Base-by-base conservation (phyloP, 2,888 invertebrate genomes). In the Eupithecia dodoneata region DNA sequence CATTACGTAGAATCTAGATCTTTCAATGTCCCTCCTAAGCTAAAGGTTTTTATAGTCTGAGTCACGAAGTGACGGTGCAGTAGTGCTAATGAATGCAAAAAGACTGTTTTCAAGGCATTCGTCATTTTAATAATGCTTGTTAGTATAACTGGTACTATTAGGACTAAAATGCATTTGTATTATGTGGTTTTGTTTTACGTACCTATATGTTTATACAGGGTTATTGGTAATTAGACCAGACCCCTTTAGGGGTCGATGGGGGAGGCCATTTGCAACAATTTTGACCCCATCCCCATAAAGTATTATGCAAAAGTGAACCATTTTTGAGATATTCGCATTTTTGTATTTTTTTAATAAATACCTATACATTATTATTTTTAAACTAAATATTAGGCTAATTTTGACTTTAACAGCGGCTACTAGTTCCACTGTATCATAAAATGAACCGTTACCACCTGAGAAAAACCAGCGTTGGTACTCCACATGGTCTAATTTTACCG, bases 371-470 rank as follows among this genome's bases (percentile, higher is more conserved):
- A 3, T 12, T 65, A 12, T 9, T 13, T 30, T 13, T 66, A 87
- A 90, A 82, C 84, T 85, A 84, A 81, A 85, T 73, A n/a, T 66
- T 66, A 10, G 15, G 44, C 13, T 69, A 84, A 78, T 83, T 49
- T 70, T 30, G 12, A 30, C 30, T 13, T 70, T 4, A 6, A 30
- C 5, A 47, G 9, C 47, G 30, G 18, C 45, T 69, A 47, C 86
- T 86, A 87, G 88, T 87, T 87, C 86, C 89, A 87, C 88, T 92
- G 87, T 85, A 87, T 86, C 83, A 86, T 86, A 85, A 83, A 86
- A 84, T 81, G 70, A 77, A 82, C 81, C 87, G 83, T 85, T 86
- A 87, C 85, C 87, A 87, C 77, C 85, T 87, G 86, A 86, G 87
- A 84, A 88, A 87, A 84, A 84, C 82, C 83, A 83, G 80, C 81